Evolutionary conservation across 2,888 invertebrate genomes (phyloP), one percentile per base, ranked within the genome.

Genomic region (Drosophila subsilvestris): DNA sequence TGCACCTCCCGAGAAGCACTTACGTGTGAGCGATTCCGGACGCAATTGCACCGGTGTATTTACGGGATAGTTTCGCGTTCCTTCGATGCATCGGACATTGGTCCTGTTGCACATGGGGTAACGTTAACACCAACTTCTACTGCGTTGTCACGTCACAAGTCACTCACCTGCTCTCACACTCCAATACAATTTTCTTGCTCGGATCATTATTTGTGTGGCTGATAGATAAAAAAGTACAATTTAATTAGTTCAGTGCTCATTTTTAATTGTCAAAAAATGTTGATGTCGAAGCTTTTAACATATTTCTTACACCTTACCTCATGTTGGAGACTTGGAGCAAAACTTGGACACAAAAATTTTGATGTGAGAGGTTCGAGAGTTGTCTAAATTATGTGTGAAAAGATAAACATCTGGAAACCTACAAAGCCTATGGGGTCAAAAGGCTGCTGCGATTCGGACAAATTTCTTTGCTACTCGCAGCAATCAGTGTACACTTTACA

Each of bases 1-100:
- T 17, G 20, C 2, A 18, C 14, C 5, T 18, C 37, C 27, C 9
- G 25, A 9, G 6, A 27, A 27, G 8, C 51, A 78, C 84, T 44
- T 6, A 84, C 86, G 74, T 58, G 76, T 22, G 65, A 0, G 59
- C n/a, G 57, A 80, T 4, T 65, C 75, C 2, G 75, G 63, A 17
- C 74, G 61, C 18, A 75, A 22, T 47, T 75, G 75, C 22, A 81
- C 66, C 12, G 85, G 79, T 20, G 85, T 75, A 47, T 59, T 60
- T 5, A 22, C 53, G 25, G 76, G 59, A 56, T 80, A 6, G 12
- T 5, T 14, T 37, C 5, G 14, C 14, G 14, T 14, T 37, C 12
- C 32, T 14, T 14, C 32, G 12, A 3, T 32, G 32, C 73, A n/a
- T 17, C 12, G 47, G 10, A 18, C 22, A 27, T 27, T 27, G 27